Evolutionary conservation across 1,140 invertebrate species (phyloP), one percentile per base, ranked within the genome.

Genomic region (Tetragnatha versicolor): DNA sequence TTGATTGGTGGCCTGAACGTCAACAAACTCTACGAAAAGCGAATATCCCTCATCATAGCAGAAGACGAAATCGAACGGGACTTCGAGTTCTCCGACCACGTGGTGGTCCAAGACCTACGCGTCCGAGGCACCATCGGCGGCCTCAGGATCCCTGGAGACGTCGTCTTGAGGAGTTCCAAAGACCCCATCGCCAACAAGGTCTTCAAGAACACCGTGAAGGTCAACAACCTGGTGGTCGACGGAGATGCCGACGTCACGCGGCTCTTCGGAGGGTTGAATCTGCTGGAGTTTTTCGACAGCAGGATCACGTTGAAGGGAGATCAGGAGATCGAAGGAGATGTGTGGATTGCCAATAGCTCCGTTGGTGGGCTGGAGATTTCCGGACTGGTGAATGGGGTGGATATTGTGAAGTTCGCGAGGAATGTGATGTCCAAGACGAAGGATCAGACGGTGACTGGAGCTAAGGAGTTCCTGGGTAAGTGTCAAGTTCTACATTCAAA

Each of bases 361-460:
- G 58, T 45, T 22, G 37, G 9, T 22, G 47, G n/a, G 6, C 2
- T 80, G 17, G 9, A 53, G 17, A 45, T 80, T 6, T 31, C 61
- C 17, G 63, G 49, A 2, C 17, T 42, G 9, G n/a, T 80, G 17
- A 80, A 80, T 37, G 79, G 61, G 5, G 17, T 75, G 0, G 42
- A 80, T 35, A 45, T 80, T 27, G 12, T 7, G 1, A 47, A 80
- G 27, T 80, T 80, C 20, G 60, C 79, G 25, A 73, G 25, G 9
- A 80, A 80, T 45, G 70, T 80, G 1, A 80, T 80, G 79, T 80
- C 79, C 4, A 60, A 70, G 27, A 73, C 79, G 2, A 73, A 68
- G 58, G 17, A 27, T 1, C 79, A 80, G 5, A 47, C 22, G 9
- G 33, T 80, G n/a, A 22, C 27, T 14, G 68, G 33, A 12, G 35